Conservation (phyloP, 2,797 vertebrate genomes). For the Hyperoplus immaculatus region DNA sequence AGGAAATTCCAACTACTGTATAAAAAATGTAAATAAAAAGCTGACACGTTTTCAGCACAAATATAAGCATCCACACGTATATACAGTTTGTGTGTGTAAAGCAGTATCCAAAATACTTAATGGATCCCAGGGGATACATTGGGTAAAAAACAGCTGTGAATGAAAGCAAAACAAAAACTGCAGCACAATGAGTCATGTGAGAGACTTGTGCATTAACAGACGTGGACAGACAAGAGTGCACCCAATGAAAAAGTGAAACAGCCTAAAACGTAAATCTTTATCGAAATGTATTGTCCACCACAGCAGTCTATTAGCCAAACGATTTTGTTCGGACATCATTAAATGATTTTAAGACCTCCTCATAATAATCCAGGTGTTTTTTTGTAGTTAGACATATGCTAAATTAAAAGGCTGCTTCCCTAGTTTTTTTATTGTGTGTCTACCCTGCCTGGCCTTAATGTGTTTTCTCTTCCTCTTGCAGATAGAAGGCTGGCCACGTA, state of each 20-base stretch:
- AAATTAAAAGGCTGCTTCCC: not conserved
- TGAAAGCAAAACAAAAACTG: slow-evolving; percentile 2
- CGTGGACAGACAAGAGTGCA: not conserved
- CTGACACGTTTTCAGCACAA: not conserved
- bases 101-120: no score
- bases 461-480: no score
- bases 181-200: not conserved
- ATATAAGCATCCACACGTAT: not conserved
- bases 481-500: no score
- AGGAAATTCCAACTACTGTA: not conserved
- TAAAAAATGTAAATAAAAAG: not conserved
- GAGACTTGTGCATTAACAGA: not conserved
- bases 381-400: not conserved
- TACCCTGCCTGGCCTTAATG: no score
- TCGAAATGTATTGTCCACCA: not conserved
- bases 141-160: not conserved
- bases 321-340: not conserved
- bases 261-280: not conserved
- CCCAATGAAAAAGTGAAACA: not conserved
- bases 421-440: not conserved
- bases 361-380: not conserved
- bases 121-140: no score
- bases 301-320: not conserved
- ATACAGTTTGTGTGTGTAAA: not conserved
- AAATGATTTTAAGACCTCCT: not conserved